A percentile compares a stretch with the other conserved stretches of the same genome.
Evolutionary conservation across 2,888 invertebrate genomes (phyloP).

Genomic region (Troides helena): DNA sequence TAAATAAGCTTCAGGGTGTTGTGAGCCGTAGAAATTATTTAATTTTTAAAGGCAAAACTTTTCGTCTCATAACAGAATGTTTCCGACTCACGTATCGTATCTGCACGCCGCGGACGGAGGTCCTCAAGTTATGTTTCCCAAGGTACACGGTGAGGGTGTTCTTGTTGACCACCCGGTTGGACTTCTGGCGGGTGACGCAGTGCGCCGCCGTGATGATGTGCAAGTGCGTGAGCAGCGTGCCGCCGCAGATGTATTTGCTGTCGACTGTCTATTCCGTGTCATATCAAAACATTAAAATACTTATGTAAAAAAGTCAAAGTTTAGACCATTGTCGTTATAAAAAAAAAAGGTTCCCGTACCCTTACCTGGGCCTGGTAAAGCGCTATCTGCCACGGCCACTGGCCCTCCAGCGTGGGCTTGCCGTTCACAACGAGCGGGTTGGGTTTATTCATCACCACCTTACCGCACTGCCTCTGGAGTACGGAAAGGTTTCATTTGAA

Average conservation of each 20-base stretch:
- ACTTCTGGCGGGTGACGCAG: slow-evolving; percentile 79
- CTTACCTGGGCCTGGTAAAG: slow-evolving; percentile 79
- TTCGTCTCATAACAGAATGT: no score
- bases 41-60: no score
- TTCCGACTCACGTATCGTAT: slow-evolving; percentile 60
- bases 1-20: no score
- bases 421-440: slow-evolving; percentile 81
- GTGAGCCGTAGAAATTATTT: no score
- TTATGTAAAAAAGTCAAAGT: no score
- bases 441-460: slow-evolving; percentile 70
- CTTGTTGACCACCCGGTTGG: slow-evolving; percentile 60
- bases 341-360: no score
- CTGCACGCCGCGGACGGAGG: slow-evolving; percentile 71
- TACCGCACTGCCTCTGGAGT: slow-evolving; percentile 70
- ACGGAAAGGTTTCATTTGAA: no score
- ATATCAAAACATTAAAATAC: no score
- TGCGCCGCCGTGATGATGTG: slow-evolving; percentile 83
- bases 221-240: slow-evolving; percentile 77
- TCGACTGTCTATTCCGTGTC: slow-evolving; percentile 60
- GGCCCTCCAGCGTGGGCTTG: slow-evolving; percentile 79
- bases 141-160: slow-evolving; percentile 72
- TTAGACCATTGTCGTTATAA: no score
- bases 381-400: slow-evolving; percentile 86
- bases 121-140: slow-evolving; percentile 74
- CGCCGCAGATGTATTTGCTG: slow-evolving; percentile 83